phyloP scores from a whole-genome alignment of 2,797 vertebrate species.

The Strix occidentalis region DNA sequence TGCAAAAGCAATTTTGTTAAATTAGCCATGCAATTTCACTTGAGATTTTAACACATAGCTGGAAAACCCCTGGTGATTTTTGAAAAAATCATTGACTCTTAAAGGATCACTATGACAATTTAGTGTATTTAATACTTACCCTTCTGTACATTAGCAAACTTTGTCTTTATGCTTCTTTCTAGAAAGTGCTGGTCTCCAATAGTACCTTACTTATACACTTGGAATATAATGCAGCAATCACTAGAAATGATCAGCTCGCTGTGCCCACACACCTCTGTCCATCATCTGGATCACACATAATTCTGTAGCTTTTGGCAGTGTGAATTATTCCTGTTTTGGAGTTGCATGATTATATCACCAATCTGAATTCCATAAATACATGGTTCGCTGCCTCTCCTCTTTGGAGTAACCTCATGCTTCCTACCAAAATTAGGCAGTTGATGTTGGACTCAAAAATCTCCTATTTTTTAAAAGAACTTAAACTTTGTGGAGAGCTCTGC shows the following conservation, averaged over 20 bases:
- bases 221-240: background rate
- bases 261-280: background rate
- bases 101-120: background rate
- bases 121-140: background rate
- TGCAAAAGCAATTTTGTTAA: background rate
- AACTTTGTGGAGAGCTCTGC: background rate
- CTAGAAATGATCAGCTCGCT: background rate
- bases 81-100: background rate
- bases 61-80: background rate
- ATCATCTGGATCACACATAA: background rate
- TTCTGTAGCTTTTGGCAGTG: constrained; percentile 42
- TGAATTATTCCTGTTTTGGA: constrained; percentile 34
- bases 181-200: background rate
- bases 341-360: constrained; percentile 14
- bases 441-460: constrained; percentile 21
- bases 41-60: background rate
- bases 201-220: background rate
- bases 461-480: background rate
- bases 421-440: constrained; percentile 63
- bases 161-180: background rate
- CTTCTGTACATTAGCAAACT: background rate
- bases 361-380: constrained; percentile 47
- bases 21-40: background rate
- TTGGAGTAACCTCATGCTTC: constrained; percentile 62
- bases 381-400: constrained; percentile 35